Evolutionary conservation across 1,140 invertebrate genomes (phyloP).

Genomic region (Lordiphosa mommai): DNA sequence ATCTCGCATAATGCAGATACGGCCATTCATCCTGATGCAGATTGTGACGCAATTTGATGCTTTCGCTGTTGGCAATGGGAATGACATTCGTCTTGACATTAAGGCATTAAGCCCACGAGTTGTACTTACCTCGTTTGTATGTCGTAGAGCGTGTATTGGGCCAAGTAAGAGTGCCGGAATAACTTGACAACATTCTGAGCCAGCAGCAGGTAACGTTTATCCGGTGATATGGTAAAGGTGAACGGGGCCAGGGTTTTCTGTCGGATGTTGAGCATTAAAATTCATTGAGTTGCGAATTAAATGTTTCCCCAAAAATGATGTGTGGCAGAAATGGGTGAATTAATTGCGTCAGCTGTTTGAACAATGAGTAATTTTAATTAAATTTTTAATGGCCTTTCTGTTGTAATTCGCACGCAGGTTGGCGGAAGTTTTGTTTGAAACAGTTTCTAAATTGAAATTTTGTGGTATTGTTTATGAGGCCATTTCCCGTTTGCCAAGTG

Average conservation of each 20-base stretch:
- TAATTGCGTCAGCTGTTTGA: constrained; percentile 14
- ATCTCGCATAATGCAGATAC: constrained; percentile 86
- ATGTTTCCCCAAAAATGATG: constrained; percentile 27
- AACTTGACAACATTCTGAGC: constrained; percentile 90
- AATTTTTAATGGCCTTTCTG: constrained; percentile 55
- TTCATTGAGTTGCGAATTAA: constrained; percentile 24
- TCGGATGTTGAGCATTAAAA: neutral
- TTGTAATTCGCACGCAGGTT: constrained; percentile 31
- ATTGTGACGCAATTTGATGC: constrained; percentile 85
- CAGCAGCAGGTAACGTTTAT: constrained; percentile 91
- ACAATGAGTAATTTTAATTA: constrained; percentile 64
- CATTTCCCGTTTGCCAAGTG: constrained; percentile 2
- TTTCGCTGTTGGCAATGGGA: constrained; percentile 82
- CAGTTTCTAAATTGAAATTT: constrained; percentile 16
- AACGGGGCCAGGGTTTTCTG: constrained; percentile 88
- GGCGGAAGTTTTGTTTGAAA: constrained; percentile 22
- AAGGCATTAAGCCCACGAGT: too few relatives aligned
- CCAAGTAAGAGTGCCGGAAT: constrained; percentile 89
- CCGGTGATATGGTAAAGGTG: constrained; percentile 89
- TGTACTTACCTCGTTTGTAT: constrained; percentile 86
- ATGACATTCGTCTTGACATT: too few relatives aligned
- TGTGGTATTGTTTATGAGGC: constrained; percentile 42
- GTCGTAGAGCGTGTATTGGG: constrained; percentile 91
- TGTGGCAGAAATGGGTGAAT: constrained; percentile 3
- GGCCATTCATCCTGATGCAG: constrained; percentile 87